Conservation (phyloP, 1,140 invertebrate species). For the Scaptomyza montana region DNA sequence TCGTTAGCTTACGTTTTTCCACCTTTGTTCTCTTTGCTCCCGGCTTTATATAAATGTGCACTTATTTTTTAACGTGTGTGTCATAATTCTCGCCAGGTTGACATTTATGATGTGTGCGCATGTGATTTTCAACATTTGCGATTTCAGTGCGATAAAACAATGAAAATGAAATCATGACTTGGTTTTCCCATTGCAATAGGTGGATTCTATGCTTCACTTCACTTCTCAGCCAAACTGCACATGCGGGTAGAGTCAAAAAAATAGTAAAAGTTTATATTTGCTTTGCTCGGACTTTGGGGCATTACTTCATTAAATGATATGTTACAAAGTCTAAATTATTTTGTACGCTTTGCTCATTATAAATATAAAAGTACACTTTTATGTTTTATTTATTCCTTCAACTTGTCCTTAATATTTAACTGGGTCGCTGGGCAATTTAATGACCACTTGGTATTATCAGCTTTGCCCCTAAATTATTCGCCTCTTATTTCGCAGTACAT, state of each 20-base stretch:
- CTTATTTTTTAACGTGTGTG: conserved; percentile 43
- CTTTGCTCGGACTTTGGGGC: not conserved
- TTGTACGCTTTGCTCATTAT: too few relatives aligned
- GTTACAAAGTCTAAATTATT: too few relatives aligned
- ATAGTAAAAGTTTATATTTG: conserved; percentile 33
- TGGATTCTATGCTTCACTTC: conserved; percentile 17
- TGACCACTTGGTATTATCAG: not conserved
- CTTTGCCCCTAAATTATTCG: too few relatives aligned
- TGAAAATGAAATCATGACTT: conserved; percentile 73
- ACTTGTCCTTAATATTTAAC: too few relatives aligned
- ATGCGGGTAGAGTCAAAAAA: conserved; percentile 39
- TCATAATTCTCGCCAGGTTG: conserved; percentile 78
- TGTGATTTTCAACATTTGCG: conserved; percentile 63
- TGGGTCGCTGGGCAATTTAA: conserved; percentile 17
- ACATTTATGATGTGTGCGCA: conserved; percentile 83
- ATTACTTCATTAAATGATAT: not conserved
- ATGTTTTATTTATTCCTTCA: too few relatives aligned
- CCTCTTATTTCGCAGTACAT: not conserved
- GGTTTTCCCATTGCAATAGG: conserved; percentile 13
- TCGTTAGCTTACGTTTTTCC: not conserved
- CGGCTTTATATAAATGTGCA: not conserved
- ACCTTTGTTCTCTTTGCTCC: conserved; percentile 7
- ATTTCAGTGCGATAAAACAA: conserved; percentile 72
- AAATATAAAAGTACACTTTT: too few relatives aligned
- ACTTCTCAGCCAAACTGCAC: conserved; percentile 28